These are phyloP conservation scores for Coptotermes formosanus DNA, from an alignment of 1,140 invertebrate genomes.

Conservation along the genomic window DNA sequence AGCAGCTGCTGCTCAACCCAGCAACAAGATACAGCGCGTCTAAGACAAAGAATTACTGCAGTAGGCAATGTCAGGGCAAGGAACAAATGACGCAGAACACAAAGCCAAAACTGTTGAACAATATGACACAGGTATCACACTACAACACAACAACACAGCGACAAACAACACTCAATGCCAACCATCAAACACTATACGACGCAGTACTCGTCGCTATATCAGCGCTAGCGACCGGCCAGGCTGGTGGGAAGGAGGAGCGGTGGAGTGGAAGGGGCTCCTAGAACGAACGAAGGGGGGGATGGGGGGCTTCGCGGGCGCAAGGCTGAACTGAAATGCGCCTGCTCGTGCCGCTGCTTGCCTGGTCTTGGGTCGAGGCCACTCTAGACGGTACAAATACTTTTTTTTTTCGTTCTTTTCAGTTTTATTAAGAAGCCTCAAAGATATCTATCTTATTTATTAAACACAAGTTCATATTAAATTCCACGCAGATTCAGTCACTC, in stretches of 20 bases:
- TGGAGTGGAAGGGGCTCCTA: neutral
- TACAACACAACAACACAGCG: neutral
- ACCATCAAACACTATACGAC: neutral
- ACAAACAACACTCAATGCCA: neutral
- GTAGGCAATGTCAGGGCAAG: neutral
- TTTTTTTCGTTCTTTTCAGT: neutral
- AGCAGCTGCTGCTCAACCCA: neutral
- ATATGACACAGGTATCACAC: neutral
- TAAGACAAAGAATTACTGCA: neutral
- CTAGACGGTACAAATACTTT: neutral
- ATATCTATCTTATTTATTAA: too few species aligned
- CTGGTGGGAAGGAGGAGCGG: neutral
- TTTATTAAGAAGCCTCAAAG: neutral
- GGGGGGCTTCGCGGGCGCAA: neutral
- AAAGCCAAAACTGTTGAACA: neutral
- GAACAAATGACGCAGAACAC: neutral
- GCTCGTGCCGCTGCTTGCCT: neutral
- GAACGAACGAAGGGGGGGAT: neutral
- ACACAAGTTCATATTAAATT: too few species aligned
- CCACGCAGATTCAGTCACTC: too few species aligned
- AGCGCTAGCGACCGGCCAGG: neutral
- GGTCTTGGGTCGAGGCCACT: neutral
- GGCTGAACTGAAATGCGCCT: neutral
- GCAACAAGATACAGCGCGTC: neutral
- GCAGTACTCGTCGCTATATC: conserved; percentile 7